Conservation (phyloP, 1,140 invertebrate genomes). For the Ephestia elutella region DNA sequence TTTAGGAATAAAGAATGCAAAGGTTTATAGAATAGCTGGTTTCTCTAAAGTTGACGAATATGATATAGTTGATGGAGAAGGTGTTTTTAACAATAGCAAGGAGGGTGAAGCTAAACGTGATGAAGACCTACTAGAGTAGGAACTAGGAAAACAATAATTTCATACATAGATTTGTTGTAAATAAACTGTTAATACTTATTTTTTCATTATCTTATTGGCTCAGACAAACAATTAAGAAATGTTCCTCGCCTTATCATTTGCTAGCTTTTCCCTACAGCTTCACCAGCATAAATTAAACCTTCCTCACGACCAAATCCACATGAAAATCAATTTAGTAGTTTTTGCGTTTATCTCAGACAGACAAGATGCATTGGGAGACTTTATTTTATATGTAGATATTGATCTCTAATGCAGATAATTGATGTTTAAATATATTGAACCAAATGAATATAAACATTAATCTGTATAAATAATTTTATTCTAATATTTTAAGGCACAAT, state of each 20-base stretch:
- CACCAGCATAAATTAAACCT: too few relatives aligned
- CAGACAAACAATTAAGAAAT: too few relatives aligned
- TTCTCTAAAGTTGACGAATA: conserved; percentile 65
- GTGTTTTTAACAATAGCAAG: conserved; percentile 17
- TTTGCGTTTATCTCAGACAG: too few relatives aligned
- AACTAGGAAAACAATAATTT: not conserved
- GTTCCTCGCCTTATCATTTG: too few relatives aligned
- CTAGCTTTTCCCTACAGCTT: too few relatives aligned
- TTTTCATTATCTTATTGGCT: too few relatives aligned
- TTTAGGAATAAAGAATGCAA: conserved; percentile 74
- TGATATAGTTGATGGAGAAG: conserved; percentile 60
- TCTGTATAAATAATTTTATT: not conserved
- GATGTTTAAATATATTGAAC: too few relatives aligned
- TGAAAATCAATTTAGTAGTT: too few relatives aligned
- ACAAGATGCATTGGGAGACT: too few relatives aligned
- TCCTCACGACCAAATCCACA: too few relatives aligned
- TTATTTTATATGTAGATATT: too few relatives aligned
- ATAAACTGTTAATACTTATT: not conserved
- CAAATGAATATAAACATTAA: not conserved
- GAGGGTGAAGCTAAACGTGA: not conserved
- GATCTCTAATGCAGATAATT: too few relatives aligned
- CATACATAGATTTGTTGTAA: not conserved
- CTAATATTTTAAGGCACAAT: not conserved
- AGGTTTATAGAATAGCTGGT: conserved; percentile 71
- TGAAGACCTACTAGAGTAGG: not conserved